These are phyloP conservation scores for Callipepla squamata DNA, from an alignment of 2,113 vertebrate species.

Conservation along the genomic window DNA sequence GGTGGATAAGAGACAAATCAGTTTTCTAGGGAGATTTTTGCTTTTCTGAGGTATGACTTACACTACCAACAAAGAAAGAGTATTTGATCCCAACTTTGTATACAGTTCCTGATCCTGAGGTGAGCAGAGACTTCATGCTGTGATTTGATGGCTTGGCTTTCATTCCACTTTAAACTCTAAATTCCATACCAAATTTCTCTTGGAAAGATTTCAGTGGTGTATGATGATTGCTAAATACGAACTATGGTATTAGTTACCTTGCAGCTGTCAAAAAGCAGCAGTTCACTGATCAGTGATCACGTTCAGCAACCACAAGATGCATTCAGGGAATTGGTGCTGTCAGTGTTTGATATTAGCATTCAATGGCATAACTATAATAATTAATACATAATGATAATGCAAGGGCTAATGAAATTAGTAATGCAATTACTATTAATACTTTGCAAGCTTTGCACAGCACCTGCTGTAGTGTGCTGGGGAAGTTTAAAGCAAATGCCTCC, in stretches of 20 bases:
- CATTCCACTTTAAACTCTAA: neutral
- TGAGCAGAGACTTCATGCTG: neutral
- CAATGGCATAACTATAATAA: constrained; percentile 65
- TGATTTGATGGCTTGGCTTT: neutral
- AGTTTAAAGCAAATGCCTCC: neutral
- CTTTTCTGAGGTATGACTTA: neutral
- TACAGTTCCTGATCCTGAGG: neutral
- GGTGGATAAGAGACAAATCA: neutral
- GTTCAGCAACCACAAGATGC: constrained; percentile 72
- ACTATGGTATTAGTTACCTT: neutral
- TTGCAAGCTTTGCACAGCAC: neutral
- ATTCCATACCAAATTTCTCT: neutral
- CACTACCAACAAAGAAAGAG: neutral
- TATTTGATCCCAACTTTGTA: neutral
- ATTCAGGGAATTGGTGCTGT: constrained; percentile 72
- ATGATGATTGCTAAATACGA: neutral
- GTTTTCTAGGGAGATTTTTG: neutral
- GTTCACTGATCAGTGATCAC: constrained; percentile 31
- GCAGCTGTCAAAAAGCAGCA: constrained; percentile 37
- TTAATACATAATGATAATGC: constrained; percentile 69
- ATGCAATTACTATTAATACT: constrained; percentile 20
- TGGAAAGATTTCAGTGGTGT: neutral
- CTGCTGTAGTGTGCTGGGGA: neutral
- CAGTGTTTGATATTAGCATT: constrained; percentile 58
- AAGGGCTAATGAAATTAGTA: constrained; percentile 73